Conservation (phyloP, 1,140 invertebrate species). For the Hylaeus anthracinus region DNA sequence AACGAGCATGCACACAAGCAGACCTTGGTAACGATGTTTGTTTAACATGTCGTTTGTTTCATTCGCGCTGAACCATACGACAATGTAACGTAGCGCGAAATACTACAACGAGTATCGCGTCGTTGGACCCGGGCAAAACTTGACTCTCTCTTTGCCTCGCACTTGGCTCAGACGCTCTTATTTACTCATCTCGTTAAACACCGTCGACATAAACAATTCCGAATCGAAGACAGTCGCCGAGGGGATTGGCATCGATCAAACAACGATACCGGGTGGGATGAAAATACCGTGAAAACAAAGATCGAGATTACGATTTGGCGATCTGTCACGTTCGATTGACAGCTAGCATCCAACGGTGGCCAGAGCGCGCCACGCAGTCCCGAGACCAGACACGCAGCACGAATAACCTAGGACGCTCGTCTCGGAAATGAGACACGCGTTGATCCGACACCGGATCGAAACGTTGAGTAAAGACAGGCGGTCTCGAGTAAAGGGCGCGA, state of each 20-base stretch:
- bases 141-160: background rate
- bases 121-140: background rate
- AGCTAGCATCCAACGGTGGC: constrained; percentile 40
- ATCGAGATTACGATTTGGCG: constrained; percentile 23
- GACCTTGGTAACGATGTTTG: background rate
- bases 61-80: constrained; percentile 10
- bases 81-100: background rate
- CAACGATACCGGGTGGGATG: background rate
- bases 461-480: background rate
- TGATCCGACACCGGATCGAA: constrained; percentile 1
- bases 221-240: background rate
- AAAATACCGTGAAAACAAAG: background rate
- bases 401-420: constrained; percentile 24
- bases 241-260: background rate
- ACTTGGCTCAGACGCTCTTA: background rate
- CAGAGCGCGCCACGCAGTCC: constrained; percentile 43
- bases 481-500: constrained; percentile 16
- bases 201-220: background rate
- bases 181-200: background rate
- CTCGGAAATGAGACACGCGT: constrained; percentile 33
- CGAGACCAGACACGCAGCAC: constrained; percentile 4
- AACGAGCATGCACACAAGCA: background rate
- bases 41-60: constrained; percentile 12
- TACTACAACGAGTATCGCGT: background rate
- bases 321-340: constrained; percentile 62